Percentiles rank a stretch among this genome's conserved stretches.
These are phyloP conservation scores for Aldabrachelys gigantea DNA, from an alignment of 2,113 vertebrate genomes.

Conservation along the genomic window DNA sequence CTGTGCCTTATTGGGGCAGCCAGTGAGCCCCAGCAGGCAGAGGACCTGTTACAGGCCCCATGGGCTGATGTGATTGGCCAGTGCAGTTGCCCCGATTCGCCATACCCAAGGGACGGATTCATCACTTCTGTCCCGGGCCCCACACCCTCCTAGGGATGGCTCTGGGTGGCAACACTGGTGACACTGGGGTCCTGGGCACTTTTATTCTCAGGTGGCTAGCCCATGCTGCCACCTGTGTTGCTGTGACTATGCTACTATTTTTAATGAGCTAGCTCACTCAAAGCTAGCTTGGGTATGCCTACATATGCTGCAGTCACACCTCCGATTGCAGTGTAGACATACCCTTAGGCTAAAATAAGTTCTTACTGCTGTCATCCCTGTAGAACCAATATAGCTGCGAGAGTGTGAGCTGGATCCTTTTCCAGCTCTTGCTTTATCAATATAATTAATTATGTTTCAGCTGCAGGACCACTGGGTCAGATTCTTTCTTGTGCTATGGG, in stretches of 20 bases:
- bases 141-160: too few relatives aligned
- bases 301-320: too few relatives aligned
- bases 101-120: too few relatives aligned
- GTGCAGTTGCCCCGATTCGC: too few relatives aligned
- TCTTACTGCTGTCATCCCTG: conserved; percentile 54
- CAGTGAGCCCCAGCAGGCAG: too few relatives aligned
- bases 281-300: too few relatives aligned
- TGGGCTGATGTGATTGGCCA: too few relatives aligned
- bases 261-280: too few relatives aligned
- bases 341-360: conserved; percentile 37
- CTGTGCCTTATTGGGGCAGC: too few relatives aligned
- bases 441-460: conserved; percentile 46
- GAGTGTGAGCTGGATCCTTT: conserved; percentile 46
- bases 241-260: neutral
- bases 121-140: too few relatives aligned
- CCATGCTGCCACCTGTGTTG: neutral
- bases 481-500: conserved; percentile 1
- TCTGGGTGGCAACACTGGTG: neutral
- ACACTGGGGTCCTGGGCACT: neutral
- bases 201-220: neutral
- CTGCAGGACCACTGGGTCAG: conserved; percentile 15
- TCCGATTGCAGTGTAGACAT: too few relatives aligned
- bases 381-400: conserved; percentile 39
- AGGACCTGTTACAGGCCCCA: too few relatives aligned
- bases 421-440: conserved; percentile 57